A percentile compares a stretch with the other conserved stretches of the same genome.
phyloP scores from a whole-genome alignment of 2,888 invertebrate species.

The Gastrophysa polygoni region DNA sequence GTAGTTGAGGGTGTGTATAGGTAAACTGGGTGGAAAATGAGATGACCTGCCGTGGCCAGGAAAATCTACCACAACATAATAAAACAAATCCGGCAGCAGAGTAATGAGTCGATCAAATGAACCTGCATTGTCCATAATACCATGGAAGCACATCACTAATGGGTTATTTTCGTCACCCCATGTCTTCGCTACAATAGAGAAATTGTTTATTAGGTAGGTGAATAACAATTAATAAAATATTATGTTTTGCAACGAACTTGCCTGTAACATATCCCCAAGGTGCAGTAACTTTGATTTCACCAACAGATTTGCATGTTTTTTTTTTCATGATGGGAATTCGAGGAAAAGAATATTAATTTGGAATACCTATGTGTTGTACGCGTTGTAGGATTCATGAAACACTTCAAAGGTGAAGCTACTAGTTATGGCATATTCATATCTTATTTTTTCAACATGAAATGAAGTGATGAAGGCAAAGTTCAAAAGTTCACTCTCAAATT shows the following conservation, averaged over 20 bases:
- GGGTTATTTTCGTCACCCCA: slow-evolving; percentile 65
- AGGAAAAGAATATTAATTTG: too few relatives aligned
- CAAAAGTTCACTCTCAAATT: too few relatives aligned
- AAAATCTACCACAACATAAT: slow-evolving; percentile 61
- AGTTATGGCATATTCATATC: too few relatives aligned
- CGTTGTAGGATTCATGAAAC: too few relatives aligned
- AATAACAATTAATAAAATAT: too few relatives aligned
- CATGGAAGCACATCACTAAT: slow-evolving; percentile 65
- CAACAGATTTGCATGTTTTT: not conserved
- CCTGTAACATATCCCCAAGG: slow-evolving; percentile 47
- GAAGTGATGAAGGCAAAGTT: too few relatives aligned
- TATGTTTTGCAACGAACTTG: too few relatives aligned
- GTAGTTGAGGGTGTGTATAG: slow-evolving; percentile 56
- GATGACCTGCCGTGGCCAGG: slow-evolving; percentile 68
- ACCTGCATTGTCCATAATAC: slow-evolving; percentile 65
- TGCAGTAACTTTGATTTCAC: slow-evolving; percentile 38
- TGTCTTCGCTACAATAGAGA: slow-evolving; percentile 61
- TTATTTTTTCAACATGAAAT: too few relatives aligned
- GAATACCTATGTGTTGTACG: too few relatives aligned
- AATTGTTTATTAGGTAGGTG: not conserved
- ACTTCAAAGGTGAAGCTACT: too few relatives aligned
- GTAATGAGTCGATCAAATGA: slow-evolving; percentile 64
- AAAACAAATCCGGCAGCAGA: slow-evolving; percentile 59
- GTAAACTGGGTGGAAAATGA: slow-evolving; percentile 55
- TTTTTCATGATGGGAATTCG: not conserved